phyloP scores from a whole-genome alignment of 1,140 invertebrate species.

The Liolophura sinensis region DNA sequence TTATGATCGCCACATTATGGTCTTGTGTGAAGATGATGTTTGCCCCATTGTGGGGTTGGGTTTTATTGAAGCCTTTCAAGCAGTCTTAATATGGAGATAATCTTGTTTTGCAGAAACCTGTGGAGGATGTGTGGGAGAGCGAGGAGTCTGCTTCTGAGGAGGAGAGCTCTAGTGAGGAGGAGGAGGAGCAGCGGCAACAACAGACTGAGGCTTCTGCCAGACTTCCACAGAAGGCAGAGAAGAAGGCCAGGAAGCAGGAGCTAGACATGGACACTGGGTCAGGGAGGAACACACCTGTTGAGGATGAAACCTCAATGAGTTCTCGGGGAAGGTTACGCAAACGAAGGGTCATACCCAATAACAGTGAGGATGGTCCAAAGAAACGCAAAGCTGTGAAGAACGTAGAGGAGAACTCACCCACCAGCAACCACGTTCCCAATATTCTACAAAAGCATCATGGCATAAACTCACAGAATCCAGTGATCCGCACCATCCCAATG shows the following conservation, averaged over 20 bases:
- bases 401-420: constrained; percentile 1
- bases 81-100: not conserved
- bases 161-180: constrained; percentile 14
- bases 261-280: no score
- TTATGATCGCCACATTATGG: no score
- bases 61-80: not conserved
- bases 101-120: constrained; percentile 1
- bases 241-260: not conserved
- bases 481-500: no score
- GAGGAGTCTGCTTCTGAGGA: constrained; percentile 15
- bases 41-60: no score
- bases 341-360: constrained; percentile 48
- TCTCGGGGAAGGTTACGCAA: constrained; percentile 48
- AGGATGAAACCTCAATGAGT: constrained; percentile 41
- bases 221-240: not conserved
- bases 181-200: constrained; percentile 7
- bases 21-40: no score
- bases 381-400: constrained; percentile 23
- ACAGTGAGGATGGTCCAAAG: constrained; percentile 37
- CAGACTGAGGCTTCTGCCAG: not conserved
- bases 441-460: constrained; percentile 8
- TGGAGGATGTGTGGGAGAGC: constrained; percentile 16
- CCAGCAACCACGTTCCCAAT: constrained; percentile 10
- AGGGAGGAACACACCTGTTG: constrained; percentile 9
- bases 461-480: no score